These are phyloP conservation scores for Calephelis nemesis DNA, from an alignment of 1,140 invertebrate species.

Conservation along the genomic window DNA sequence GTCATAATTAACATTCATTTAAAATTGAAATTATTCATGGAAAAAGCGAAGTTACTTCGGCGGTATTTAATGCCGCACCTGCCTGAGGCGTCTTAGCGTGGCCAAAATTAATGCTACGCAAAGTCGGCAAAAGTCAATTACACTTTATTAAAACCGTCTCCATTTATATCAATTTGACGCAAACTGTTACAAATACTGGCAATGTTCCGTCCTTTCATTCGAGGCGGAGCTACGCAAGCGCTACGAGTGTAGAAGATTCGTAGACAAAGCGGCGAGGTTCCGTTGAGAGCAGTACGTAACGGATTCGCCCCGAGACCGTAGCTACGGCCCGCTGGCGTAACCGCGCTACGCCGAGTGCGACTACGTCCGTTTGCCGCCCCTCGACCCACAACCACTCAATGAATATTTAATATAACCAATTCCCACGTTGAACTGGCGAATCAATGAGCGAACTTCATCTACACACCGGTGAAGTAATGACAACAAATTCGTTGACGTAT, in stretches of 20 bases:
- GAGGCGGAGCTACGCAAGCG: conserved; percentile 75
- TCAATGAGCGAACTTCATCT: conserved; percentile 60
- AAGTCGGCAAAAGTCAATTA: conserved; percentile 79
- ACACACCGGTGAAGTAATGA: conserved; percentile 48
- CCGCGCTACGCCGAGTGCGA: conserved; percentile 36
- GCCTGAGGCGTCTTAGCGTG: conserved; percentile 74
- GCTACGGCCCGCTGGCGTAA: conserved; percentile 36
- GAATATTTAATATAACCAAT: conserved; percentile 71
- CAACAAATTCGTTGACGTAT: conserved; percentile 52
- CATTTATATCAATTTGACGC: conserved; percentile 79
- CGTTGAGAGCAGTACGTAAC: conserved; percentile 63
- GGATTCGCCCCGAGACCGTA: conserved; percentile 52
- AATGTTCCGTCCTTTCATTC: conserved; percentile 77
- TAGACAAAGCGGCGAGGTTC: conserved; percentile 65
- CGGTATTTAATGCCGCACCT: conserved; percentile 74
- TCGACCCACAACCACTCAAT: conserved; percentile 55
- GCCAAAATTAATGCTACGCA: conserved; percentile 77
- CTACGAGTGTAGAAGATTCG: conserved; percentile 51
- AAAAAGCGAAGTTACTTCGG: conserved; percentile 63
- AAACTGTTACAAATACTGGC: conserved; percentile 79
- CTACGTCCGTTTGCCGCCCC: conserved; percentile 39
- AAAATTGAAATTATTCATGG: conserved; percentile 74
- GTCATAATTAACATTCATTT: conserved; percentile 75
- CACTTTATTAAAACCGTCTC: conserved; percentile 79
- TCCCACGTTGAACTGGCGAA: conserved; percentile 48